phyloP scores from a whole-genome alignment of 2,113 vertebrate species.

The Eolophus roseicapilla region DNA sequence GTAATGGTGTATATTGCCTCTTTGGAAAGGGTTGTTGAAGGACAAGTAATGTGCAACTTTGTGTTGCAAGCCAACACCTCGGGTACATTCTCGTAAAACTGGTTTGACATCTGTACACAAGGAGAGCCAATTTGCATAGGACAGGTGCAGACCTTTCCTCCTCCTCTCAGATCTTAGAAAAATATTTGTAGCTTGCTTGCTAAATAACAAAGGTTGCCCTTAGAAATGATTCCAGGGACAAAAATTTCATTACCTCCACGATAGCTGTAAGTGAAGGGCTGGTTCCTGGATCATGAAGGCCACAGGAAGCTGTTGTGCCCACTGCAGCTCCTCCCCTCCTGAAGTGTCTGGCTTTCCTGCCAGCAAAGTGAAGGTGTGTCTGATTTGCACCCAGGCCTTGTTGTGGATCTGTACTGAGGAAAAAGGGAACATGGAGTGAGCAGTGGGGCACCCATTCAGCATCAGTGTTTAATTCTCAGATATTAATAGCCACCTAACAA shows the following conservation, averaged over 20 bases:
- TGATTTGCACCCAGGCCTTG: neutral
- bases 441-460: neutral
- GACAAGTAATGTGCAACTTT: slow-evolving; percentile 50
- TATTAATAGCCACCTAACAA: neutral
- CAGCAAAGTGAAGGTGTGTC: neutral
- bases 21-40: slow-evolving; percentile 12
- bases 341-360: neutral
- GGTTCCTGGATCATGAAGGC: neutral
- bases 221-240: neutral
- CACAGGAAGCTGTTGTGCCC: neutral
- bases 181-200: neutral
- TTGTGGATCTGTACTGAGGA: neutral
- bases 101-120: neutral
- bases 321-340: neutral
- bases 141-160: neutral
- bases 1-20: neutral
- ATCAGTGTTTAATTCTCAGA: neutral
- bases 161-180: neutral
- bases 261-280: neutral
- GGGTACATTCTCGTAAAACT: slow-evolving; percentile 45
- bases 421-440: neutral
- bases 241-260: neutral
- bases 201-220: neutral
- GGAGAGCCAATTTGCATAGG: neutral
- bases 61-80: slow-evolving; percentile 21